A percentile compares a stretch with the other conserved stretches of the same genome.
Evolutionary conservation across 2,888 invertebrate genomes (phyloP).

Genomic region (Mystacides longicornis): DNA sequence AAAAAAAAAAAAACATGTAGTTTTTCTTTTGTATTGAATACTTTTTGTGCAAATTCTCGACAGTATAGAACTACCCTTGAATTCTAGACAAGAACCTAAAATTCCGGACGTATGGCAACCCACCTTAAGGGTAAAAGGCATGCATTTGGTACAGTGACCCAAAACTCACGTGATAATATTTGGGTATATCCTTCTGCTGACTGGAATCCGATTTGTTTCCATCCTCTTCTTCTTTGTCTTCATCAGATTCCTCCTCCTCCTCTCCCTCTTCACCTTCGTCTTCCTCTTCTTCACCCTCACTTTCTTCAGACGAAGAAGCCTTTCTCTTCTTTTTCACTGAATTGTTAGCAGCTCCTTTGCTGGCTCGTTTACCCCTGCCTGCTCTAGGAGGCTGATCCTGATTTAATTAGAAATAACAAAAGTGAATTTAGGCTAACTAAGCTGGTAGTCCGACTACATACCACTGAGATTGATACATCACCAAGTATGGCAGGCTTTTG

Average conservation of each 20-base stretch:
- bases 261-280: constrained; percentile 31
- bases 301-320: constrained; percentile 43
- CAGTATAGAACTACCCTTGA: no score
- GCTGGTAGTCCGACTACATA: no score
- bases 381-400: neutral
- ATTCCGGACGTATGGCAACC: no score
- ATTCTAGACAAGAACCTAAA: no score
- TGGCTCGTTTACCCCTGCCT: neutral
- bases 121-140: no score
- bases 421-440: no score
- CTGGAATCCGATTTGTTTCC: constrained; percentile 49
- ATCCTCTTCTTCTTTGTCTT: constrained; percentile 48
- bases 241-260: constrained; percentile 32
- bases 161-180: constrained; percentile 48
- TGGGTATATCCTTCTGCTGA: constrained; percentile 50
- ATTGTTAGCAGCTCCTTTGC: constrained; percentile 2
- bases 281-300: constrained; percentile 45
- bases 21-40: no score
- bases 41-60: no score
- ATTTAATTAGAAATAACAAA: no score
- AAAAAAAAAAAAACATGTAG: no score
- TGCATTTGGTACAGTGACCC: neutral
- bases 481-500: no score
- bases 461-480: no score
- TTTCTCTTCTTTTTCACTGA: constrained; percentile 32